phyloP scores from a whole-genome alignment of 2,797 vertebrate genomes.

The Alca torda region DNA sequence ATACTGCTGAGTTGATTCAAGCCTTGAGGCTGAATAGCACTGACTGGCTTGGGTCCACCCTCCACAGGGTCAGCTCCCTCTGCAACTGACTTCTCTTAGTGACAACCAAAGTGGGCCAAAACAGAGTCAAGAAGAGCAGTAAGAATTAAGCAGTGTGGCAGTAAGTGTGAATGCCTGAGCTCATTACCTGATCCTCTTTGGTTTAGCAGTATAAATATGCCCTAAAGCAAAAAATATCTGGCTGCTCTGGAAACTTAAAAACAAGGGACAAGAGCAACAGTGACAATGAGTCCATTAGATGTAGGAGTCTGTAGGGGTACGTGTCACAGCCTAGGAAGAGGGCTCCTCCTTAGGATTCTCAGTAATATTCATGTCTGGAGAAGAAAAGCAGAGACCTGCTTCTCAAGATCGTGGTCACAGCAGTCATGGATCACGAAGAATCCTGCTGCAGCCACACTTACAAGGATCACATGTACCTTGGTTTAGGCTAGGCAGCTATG shows the following conservation, averaged over 20 bases:
- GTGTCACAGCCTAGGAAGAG: background rate
- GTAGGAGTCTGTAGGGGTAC: background rate
- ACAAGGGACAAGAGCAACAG: background rate
- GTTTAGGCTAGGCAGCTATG: background rate
- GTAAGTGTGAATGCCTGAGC: background rate
- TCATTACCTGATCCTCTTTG: background rate
- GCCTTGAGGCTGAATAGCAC: conserved; percentile 31
- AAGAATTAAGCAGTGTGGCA: background rate
- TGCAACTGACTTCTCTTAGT: background rate
- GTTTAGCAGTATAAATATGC: background rate
- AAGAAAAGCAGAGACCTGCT: background rate
- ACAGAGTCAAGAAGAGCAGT: background rate
- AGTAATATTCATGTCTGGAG: background rate
- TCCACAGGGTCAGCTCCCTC: background rate
- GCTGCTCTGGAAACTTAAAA: background rate
- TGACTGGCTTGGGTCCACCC: conserved; percentile 22
- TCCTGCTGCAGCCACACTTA: background rate
- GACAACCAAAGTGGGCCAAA: background rate
- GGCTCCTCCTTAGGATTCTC: background rate
- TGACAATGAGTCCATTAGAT: background rate
- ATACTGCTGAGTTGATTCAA: conserved; percentile 40
- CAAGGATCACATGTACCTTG: background rate
- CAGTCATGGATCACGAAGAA: background rate
- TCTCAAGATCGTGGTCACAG: background rate
- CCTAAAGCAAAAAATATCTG: background rate